A percentile compares a stretch with the other conserved stretches of the same genome.
Evolutionary conservation across 2,113 vertebrate genomes (phyloP).

Genomic region (Lutjanus erythropterus): DNA sequence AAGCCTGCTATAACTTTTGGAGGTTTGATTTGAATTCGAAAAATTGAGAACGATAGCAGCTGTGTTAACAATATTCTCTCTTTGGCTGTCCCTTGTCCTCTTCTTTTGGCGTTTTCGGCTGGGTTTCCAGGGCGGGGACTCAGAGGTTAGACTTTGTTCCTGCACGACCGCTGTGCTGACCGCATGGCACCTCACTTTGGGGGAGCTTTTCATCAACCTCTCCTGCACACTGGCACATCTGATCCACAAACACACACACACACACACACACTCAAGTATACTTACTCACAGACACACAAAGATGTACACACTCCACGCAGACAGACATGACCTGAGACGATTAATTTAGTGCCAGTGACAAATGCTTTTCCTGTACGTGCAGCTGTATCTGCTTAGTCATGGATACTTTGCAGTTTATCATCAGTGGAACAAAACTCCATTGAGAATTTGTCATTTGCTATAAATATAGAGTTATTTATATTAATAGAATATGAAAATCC

Average conservation of each 20-base stretch:
- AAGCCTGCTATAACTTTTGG: constrained; percentile 27
- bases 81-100: constrained; percentile 83
- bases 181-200: constrained; percentile 86
- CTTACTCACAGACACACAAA: neutral
- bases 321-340: constrained; percentile 21
- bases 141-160: constrained; percentile 88
- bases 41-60: constrained; percentile 46
- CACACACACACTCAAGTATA: constrained; percentile 8
- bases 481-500: constrained; percentile 60
- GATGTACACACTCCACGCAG: constrained; percentile 26
- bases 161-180: constrained; percentile 88
- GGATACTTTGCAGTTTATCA: constrained; percentile 30
- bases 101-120: constrained; percentile 82
- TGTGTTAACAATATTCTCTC: constrained; percentile 83
- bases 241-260: constrained; percentile 50
- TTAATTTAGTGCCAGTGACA: constrained; percentile 32
- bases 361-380: constrained; percentile 32
- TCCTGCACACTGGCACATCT: constrained; percentile 83
- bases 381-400: constrained; percentile 54
- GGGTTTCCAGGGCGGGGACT: constrained; percentile 87
- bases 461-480: constrained; percentile 52
- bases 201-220: constrained; percentile 88
- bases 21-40: constrained; percentile 42
- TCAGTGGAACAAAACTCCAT: constrained; percentile 27
- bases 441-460: constrained; percentile 56